Conservation (phyloP, 2,888 invertebrate genomes). For the Monochamus alternatus region DNA sequence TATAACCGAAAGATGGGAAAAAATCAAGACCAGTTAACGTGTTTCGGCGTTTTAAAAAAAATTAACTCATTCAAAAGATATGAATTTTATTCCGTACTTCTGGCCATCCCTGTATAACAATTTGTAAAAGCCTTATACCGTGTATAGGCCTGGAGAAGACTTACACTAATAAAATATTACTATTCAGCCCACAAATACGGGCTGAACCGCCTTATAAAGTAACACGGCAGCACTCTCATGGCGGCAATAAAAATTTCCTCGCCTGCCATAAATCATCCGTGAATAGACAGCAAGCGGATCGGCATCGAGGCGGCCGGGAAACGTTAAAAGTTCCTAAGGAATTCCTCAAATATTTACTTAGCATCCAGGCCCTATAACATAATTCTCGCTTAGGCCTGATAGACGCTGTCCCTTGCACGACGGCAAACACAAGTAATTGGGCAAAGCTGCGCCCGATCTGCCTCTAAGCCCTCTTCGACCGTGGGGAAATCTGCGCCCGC, state of each 20-base stretch:
- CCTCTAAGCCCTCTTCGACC: slow-evolving; percentile 20
- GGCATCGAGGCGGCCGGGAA: slow-evolving; percentile 43
- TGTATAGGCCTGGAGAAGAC: neutral
- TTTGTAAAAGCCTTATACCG: too few relatives aligned
- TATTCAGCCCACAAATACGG: neutral
- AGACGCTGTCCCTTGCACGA: slow-evolving; percentile 46
- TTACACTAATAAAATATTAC: neutral
- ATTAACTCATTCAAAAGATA: too few relatives aligned
- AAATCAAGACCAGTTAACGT: too few relatives aligned
- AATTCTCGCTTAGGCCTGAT: slow-evolving; percentile 57
- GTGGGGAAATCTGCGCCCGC: neutral
- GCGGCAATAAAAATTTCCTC: slow-evolving; percentile 10
- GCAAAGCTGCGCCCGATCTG: slow-evolving; percentile 31
- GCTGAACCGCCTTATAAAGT: neutral
- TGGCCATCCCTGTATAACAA: neutral
- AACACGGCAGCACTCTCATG: neutral
- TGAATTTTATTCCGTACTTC: neutral
- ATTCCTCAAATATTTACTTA: slow-evolving; percentile 62
- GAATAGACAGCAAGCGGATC: slow-evolving; percentile 45
- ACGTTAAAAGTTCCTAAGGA: slow-evolving; percentile 53
- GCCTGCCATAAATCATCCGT: slow-evolving; percentile 37
- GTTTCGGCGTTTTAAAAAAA: too few relatives aligned
- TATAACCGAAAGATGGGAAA: too few relatives aligned
- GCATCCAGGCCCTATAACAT: slow-evolving; percentile 59
- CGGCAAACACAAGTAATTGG: slow-evolving; percentile 51